phyloP scores from a whole-genome alignment of 2,113 vertebrate species.

The Grus americana region DNA sequence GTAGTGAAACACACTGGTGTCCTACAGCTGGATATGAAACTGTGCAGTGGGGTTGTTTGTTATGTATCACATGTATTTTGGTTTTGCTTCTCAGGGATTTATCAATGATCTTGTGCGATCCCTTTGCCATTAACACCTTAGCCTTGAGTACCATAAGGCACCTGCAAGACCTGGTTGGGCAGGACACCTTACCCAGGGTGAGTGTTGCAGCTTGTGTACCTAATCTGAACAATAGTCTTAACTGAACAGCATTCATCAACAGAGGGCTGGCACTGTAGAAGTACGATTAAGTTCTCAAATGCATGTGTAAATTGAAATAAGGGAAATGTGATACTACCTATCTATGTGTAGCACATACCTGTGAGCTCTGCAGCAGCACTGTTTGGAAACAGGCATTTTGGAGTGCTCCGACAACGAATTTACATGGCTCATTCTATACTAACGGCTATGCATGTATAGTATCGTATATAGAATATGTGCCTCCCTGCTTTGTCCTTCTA shows the following conservation, averaged over 20 bases:
- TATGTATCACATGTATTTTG: background rate
- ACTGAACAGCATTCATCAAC: background rate
- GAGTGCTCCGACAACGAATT: background rate
- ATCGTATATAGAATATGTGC: background rate
- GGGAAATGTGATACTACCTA: background rate
- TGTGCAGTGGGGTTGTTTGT: background rate
- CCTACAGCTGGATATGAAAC: background rate
- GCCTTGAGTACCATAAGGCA: slow-evolving; percentile 92
- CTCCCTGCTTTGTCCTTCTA: background rate
- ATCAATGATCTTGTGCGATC: slow-evolving; percentile 98
- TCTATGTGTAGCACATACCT: background rate
- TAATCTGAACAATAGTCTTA: background rate
- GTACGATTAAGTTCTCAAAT: background rate
- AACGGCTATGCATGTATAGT: background rate
- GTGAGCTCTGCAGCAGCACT: background rate
- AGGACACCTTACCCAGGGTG: slow-evolving; percentile 94
- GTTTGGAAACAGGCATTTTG: background rate
- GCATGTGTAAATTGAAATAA: background rate
- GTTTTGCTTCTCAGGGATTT: slow-evolving; percentile 80
- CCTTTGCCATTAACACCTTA: slow-evolving; percentile 95
- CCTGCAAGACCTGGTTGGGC: slow-evolving; percentile 93
- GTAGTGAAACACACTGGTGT: background rate
- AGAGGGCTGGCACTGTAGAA: background rate
- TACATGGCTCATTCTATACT: background rate
- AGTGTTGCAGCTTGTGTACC: slow-evolving; percentile 20